phyloP scores from a whole-genome alignment of 1,140 invertebrate genomes.

The Camponotus floridanus region DNA sequence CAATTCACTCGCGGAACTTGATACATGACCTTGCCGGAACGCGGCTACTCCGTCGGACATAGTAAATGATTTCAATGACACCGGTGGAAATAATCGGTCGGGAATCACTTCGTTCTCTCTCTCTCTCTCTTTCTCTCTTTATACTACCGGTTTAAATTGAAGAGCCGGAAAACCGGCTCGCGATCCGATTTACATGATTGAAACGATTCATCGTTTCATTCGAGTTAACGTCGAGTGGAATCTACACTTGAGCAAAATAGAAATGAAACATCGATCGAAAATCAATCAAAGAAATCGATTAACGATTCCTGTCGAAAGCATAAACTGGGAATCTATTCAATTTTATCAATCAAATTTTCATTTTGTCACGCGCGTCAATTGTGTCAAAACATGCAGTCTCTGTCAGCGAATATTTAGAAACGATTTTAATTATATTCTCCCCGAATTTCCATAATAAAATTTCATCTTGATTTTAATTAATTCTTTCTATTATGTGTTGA shows the following conservation, averaged over 20 bases:
- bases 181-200: constrained; percentile 58
- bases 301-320: too few species aligned
- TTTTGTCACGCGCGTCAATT: not conserved
- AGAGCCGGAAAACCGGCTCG: constrained; percentile 65
- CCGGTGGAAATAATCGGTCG: constrained; percentile 74
- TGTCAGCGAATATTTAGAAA: not conserved
- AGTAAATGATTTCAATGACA: constrained; percentile 77
- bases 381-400: not conserved
- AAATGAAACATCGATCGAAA: not conserved
- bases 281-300: not conserved
- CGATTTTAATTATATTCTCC: not conserved
- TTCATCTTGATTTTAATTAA: not conserved
- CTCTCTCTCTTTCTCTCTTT: too few species aligned
- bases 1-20: constrained; percentile 75
- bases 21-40: constrained; percentile 76
- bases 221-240: not conserved
- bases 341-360: constrained; percentile 11
- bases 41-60: constrained; percentile 47
- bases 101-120: constrained; percentile 54
- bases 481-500: not conserved
- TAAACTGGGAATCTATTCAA: not conserved
- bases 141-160: constrained; percentile 62
- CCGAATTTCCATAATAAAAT: not conserved
- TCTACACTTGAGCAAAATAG: not conserved
- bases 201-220: constrained; percentile 23